Percentiles rank a stretch among this genome's conserved stretches.
Conservation (phyloP, 92 coral and sea anemone species). For the Metridium senile region DNA sequence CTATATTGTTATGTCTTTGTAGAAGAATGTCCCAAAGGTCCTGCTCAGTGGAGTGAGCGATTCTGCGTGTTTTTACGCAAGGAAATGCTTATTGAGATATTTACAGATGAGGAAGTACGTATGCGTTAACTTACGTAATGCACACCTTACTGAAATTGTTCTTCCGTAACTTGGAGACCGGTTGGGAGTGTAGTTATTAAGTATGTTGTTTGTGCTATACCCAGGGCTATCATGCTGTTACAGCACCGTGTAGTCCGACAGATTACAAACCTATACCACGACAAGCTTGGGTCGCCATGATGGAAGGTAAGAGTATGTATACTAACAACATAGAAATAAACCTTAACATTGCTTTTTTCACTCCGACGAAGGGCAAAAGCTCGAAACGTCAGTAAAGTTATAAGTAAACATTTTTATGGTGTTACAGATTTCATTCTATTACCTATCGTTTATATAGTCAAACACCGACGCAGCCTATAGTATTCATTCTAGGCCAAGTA, state of each 20-base stretch:
- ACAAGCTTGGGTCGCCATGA: slow-evolving; percentile 2
- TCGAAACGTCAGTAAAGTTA: too few species aligned
- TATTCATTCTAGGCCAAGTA: too few species aligned
- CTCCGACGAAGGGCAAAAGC: too few species aligned
- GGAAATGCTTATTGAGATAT: slow-evolving; percentile 51
- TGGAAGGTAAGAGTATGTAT: slow-evolving; percentile 4
- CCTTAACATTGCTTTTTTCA: too few species aligned
- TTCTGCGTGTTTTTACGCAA: slow-evolving; percentile 63
- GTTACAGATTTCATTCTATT: too few species aligned
- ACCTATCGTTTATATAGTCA: too few species aligned
- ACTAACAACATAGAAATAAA: too few species aligned
- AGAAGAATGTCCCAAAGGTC: slow-evolving; percentile 37
- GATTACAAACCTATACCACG: slow-evolving; percentile 5
- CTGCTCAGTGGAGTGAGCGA: slow-evolving; percentile 50
- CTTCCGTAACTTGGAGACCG: not conserved
- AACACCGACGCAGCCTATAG: too few species aligned
- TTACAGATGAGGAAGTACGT: slow-evolving; percentile 59
- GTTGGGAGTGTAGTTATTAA: not conserved
- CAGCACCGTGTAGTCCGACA: not conserved
- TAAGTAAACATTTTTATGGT: too few species aligned
- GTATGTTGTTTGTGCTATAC: not conserved
- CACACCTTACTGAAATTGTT: slow-evolving; percentile 3
- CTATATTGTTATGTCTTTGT: slow-evolving; percentile 10
- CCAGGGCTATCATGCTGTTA: slow-evolving; percentile 10
- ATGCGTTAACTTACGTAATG: too few species aligned